Evolutionary conservation across 2,113 vertebrate species (phyloP).

Genomic region (Nyctereutes procyonoides): DNA sequence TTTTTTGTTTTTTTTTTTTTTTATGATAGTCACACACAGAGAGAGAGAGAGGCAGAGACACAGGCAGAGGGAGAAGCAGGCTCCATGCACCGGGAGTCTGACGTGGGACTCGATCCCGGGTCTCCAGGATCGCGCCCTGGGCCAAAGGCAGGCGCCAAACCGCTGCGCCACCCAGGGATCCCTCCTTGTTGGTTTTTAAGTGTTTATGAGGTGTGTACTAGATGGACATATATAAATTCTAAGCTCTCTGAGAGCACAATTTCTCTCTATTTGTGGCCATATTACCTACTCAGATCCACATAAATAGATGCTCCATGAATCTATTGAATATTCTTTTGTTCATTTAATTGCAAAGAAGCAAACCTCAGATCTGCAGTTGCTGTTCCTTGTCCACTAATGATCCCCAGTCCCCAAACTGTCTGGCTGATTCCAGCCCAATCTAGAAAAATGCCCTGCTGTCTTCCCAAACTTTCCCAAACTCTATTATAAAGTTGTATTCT

Average conservation of each 20-base stretch:
- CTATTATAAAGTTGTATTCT: not conserved
- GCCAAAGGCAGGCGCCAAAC: too few species aligned
- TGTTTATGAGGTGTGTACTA: not conserved
- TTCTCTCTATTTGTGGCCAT: not conserved
- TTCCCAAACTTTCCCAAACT: not conserved
- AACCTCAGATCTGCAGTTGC: not conserved
- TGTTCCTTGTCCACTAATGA: not conserved
- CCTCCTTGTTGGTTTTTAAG: not conserved
- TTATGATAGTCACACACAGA: too few species aligned
- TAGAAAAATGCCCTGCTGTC: not conserved
- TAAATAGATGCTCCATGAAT: not conserved
- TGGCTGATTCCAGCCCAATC: not conserved
- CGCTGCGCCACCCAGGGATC: too few species aligned
- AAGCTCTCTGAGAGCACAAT: not conserved
- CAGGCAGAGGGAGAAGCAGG: too few species aligned
- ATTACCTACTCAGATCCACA: not conserved
- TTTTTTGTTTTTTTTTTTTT: too few species aligned
- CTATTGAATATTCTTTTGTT: not conserved
- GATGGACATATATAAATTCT: not conserved
- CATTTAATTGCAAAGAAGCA: not conserved
- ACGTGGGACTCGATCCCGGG: too few species aligned
- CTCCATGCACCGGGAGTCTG: too few species aligned
- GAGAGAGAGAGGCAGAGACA: too few species aligned
- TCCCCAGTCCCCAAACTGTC: not conserved
- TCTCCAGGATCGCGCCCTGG: too few species aligned